Evolutionary conservation across 2,113 vertebrate species (phyloP).

Genomic region (Athene cunicularia): DNA sequence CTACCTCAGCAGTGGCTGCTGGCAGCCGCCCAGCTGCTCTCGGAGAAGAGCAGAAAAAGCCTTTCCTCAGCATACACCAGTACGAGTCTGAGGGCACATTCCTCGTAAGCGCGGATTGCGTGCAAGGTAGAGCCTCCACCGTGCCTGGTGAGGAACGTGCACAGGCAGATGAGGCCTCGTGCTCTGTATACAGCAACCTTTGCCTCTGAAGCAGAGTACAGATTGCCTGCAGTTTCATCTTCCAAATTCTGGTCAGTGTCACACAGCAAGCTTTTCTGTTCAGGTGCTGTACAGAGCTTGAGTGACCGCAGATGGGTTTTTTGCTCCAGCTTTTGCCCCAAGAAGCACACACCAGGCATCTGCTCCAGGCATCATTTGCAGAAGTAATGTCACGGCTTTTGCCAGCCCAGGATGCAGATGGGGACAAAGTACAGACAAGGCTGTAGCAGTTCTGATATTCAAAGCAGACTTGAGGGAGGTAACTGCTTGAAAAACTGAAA

Average conservation of each 20-base stretch:
- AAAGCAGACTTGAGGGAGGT: neutral
- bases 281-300: neutral
- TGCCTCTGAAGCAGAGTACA: rapidly evolving
- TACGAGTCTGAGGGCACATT: neutral
- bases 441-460: neutral
- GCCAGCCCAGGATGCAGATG: neutral
- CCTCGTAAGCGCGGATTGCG: rapidly evolving
- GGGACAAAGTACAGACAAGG: neutral
- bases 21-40: neutral
- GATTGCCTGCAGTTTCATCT: rapidly evolving
- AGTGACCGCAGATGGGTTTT: rapidly evolving
- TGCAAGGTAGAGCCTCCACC: rapidly evolving
- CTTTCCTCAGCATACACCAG: rapidly evolving
- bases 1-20: rapidly evolving
- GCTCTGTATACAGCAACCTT: rapidly evolving
- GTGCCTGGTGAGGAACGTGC: rapidly evolving
- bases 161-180: rapidly evolving
- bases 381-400: rapidly evolving
- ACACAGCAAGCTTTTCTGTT: neutral
- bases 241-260: neutral
- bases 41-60: neutral
- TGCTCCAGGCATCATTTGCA: neutral
- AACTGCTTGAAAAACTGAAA: neutral
- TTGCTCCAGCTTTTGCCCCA: rapidly evolving
- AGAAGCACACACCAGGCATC: rapidly evolving